phyloP scores from a whole-genome alignment of 1,140 invertebrate genomes.

The Potamilus streckersoni region DNA sequence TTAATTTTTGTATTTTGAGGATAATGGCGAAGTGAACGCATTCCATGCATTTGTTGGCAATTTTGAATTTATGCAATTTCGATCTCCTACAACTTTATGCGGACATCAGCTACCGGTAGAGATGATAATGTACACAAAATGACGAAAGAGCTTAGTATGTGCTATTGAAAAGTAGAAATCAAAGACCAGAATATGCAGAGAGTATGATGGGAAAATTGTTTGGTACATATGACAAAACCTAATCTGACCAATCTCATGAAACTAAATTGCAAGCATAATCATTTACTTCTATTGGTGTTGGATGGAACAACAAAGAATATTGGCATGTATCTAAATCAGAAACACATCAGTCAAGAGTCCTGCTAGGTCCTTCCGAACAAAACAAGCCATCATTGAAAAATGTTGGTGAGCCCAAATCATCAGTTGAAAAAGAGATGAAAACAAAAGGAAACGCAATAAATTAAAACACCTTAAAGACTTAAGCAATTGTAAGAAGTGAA shows the following conservation, averaged over 20 bases:
- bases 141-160: slow-evolving; percentile 7
- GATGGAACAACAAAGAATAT: background rate
- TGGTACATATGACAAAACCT: slow-evolving; percentile 30
- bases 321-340: slow-evolving; percentile 12
- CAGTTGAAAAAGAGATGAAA: too few relatives aligned
- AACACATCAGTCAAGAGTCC: background rate
- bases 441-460: too few relatives aligned
- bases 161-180: slow-evolving; percentile 2
- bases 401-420: too few relatives aligned
- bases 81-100: background rate
- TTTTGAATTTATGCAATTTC: too few relatives aligned
- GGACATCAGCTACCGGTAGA: slow-evolving; percentile 14
- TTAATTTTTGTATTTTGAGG: too few relatives aligned
- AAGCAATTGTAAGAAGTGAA: too few relatives aligned
- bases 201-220: slow-evolving; percentile 1
- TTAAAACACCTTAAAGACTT: too few relatives aligned
- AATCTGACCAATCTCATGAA: slow-evolving; percentile 1
- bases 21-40: too few relatives aligned
- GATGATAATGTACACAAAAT: slow-evolving; percentile 14
- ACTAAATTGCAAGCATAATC: background rate
- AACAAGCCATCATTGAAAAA: too few relatives aligned
- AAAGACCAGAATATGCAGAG: too few relatives aligned
- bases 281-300: slow-evolving; percentile 17
- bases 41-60: too few relatives aligned
- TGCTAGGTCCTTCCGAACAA: too few relatives aligned